Evolutionary conservation across 2,797 vertebrate genomes (phyloP), one percentile per base, ranked within the genome.

Genomic region (Gymnocypris eckloni): DNA sequence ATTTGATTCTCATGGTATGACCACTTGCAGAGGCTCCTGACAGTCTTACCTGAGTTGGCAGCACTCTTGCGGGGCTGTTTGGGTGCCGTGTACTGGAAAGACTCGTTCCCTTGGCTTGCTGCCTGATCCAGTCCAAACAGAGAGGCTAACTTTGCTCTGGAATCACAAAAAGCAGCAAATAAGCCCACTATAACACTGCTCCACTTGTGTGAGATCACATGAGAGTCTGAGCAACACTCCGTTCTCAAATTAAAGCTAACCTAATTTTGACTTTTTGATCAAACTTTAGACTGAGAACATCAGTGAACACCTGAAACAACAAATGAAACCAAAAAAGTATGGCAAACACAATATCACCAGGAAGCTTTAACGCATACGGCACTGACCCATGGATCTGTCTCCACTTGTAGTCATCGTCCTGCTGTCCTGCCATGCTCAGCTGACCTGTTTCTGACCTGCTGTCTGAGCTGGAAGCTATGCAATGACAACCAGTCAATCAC

Each of bases 1-100:
- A 12, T 61, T 3, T 43, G 20, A 70, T n/a, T 22, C 67, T 70
- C 10, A 11, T 43, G 39, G 22, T 12, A 43, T 33, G n/a, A 43
- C 22, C 33, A 39, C 28, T 6, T 8, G 16, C 2, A 13, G 18
- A 18, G 22, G 11, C 64, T 56, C 45, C 4, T 33, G 56, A n/a
- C 5, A 0, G 0, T 81, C 92, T 92, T 87, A 98, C 98, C 97
- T 79, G 95, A 39, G 85, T 89, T 88, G 8, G 86, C 37, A 0
- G 95, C 94, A 78, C 84, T 93, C 91, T 98, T 99, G 87, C 95
- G 96, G 9, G 98, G 98, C 92, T 99, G 98, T 89, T 98, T 99
- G 4, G 98, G 98, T 1, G 98, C 98, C 0, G 97, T 98, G 90
- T 98, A 99, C 87, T 99, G 98, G 92, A 99, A 99, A 0, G 98